A percentile compares a stretch with the other conserved stretches of the same genome.
Conservation (phyloP, 2,113 vertebrate species). For the Rousettus leschenaultii region DNA sequence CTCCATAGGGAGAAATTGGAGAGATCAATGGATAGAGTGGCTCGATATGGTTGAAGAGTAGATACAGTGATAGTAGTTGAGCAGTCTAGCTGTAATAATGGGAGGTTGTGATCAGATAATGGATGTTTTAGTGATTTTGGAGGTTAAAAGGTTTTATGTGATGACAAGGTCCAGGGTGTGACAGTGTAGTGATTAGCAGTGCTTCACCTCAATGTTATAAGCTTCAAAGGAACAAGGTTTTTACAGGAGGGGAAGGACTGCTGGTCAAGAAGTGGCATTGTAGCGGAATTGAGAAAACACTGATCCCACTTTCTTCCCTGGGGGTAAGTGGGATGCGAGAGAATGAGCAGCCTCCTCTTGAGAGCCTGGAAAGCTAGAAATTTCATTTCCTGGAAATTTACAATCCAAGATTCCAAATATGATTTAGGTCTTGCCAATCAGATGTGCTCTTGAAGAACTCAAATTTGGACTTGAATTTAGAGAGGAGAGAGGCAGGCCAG, state of each 20-base stretch:
- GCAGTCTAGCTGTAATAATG: background rate
- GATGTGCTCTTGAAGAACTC: background rate
- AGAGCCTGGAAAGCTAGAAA: background rate
- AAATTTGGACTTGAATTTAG: background rate
- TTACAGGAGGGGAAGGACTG: background rate
- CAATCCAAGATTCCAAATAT: background rate
- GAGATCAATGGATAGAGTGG: background rate
- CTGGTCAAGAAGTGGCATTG: background rate
- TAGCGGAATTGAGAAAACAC: background rate
- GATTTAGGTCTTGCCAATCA: background rate
- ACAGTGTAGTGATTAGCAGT: background rate
- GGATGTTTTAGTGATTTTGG: conserved; percentile 1
- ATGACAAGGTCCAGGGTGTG: background rate
- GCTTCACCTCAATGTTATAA: background rate
- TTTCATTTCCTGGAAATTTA: background rate
- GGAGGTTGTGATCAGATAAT: background rate
- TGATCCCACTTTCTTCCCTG: background rate
- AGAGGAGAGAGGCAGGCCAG: background rate
- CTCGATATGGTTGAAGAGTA: background rate
- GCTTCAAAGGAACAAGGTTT: background rate
- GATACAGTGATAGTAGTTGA: background rate
- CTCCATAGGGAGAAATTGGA: background rate
- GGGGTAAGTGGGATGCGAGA: background rate
- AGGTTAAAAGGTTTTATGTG: background rate
- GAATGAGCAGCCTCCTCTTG: background rate